Evolutionary conservation across 1,140 invertebrate genomes (phyloP).

Genomic region (Eupristina koningsbergeri): DNA sequence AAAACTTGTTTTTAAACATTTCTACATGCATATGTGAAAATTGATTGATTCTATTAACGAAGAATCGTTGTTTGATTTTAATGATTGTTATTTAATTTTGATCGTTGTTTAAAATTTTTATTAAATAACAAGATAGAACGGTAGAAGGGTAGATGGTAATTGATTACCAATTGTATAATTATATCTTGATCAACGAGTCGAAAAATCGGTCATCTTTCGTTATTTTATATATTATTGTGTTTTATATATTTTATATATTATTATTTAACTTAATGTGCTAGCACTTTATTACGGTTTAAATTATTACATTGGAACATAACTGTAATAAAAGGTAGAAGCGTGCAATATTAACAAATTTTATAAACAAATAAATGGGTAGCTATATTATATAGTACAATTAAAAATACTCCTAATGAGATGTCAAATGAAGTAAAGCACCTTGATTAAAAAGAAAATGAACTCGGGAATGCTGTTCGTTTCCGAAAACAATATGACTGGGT

Average conservation of each 20-base stretch:
- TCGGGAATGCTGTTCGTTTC: neutral
- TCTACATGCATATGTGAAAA: neutral
- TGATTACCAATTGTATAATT: conserved; percentile 7
- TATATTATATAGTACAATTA: neutral
- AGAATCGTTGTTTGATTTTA: neutral
- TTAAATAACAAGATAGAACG: neutral
- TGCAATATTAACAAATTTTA: conserved; percentile 18
- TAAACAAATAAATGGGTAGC: neutral
- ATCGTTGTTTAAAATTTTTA: neutral
- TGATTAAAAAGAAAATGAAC: conserved; percentile 4
- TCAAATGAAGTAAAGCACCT: neutral
- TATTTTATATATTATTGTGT: conserved; percentile 9
- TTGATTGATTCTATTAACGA: neutral
- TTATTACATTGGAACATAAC: neutral
- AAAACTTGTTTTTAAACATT: neutral
- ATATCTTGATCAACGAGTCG: neutral
- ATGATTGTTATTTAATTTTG: neutral
- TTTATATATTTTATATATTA: neutral
- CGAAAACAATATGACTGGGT: neutral
- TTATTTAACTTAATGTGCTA: neutral
- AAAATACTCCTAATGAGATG: neutral
- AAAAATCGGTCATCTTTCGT: neutral
- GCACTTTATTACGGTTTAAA: neutral
- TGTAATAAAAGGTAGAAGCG: conserved; percentile 6
- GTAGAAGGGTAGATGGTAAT: neutral